Percentiles rank a stretch among this genome's conserved stretches.
These are phyloP conservation scores for Heliothis virescens DNA, from an alignment of 1,140 invertebrate genomes.

Conservation along the genomic window DNA sequence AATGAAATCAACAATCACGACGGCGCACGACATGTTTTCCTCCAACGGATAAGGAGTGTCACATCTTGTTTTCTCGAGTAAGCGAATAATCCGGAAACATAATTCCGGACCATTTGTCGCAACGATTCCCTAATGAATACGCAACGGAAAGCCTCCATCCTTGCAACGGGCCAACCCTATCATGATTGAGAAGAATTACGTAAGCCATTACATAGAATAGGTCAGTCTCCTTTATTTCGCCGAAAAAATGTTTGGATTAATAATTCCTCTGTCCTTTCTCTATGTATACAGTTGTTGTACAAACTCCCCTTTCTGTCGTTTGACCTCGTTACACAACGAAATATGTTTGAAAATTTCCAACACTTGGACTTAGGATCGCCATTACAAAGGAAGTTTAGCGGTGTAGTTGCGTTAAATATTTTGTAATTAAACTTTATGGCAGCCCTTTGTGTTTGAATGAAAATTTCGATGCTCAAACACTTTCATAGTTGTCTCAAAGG, in stretches of 20 bases:
- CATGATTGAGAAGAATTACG: conserved; percentile 77
- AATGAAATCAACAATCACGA: conserved; percentile 52
- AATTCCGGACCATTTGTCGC: conserved; percentile 68
- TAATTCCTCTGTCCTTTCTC: conserved; percentile 57
- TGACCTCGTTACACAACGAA: conserved; percentile 44
- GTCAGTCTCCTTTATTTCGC: conserved; percentile 57
- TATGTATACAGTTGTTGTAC: conserved; percentile 40
- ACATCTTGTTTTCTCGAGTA: conserved; percentile 65
- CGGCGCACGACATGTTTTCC: conserved; percentile 49
- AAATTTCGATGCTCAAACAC: conserved; percentile 40
- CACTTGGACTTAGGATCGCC: conserved; percentile 44
- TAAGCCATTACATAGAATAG: conserved; percentile 66
- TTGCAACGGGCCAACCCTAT: conserved; percentile 67
- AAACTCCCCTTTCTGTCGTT: conserved; percentile 39
- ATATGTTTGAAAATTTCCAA: conserved; percentile 46
- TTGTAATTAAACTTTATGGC: conserved; percentile 42
- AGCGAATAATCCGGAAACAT: conserved; percentile 68
- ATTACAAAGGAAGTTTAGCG: conserved; percentile 38
- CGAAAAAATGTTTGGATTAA: conserved; percentile 68
- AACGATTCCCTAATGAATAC: conserved; percentile 65
- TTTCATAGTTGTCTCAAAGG: conserved; percentile 34
- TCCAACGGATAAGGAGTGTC: conserved; percentile 54
- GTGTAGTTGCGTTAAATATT: conserved; percentile 45
- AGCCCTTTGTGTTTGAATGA: conserved; percentile 24
- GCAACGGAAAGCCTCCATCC: conserved; percentile 53